Conservation (phyloP, 1,140 invertebrate genomes). For the Ditylenchus dipsaci region DNA sequence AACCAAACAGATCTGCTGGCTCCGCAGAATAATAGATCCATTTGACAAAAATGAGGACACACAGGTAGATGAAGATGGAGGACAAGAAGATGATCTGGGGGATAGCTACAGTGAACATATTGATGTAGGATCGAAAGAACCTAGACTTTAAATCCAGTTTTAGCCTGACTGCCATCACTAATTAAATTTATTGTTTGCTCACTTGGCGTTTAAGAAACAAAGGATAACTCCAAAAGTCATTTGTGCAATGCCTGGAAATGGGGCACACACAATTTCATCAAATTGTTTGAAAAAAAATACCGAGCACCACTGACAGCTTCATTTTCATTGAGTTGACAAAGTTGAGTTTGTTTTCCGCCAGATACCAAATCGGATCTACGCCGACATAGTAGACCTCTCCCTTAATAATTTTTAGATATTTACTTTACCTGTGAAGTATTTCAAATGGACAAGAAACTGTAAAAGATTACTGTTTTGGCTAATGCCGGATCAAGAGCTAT, state of each 20-base stretch:
- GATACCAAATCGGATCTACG: conserved; percentile 56
- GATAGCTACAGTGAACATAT: conserved; percentile 81
- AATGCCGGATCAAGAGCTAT: conserved; percentile 22
- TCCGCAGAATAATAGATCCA: conserved; percentile 72
- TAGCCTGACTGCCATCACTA: not conserved
- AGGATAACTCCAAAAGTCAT: conserved; percentile 92
- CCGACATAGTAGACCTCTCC: conserved; percentile 44
- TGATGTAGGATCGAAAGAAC: conserved; percentile 56
- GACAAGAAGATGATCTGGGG: conserved; percentile 84
- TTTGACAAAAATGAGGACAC: conserved; percentile 77
- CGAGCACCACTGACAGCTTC: conserved; percentile 93
- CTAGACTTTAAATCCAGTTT: conserved; percentile 26
- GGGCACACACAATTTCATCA: too few species aligned
- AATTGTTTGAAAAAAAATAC: conserved; percentile 66
- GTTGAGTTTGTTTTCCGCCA: conserved; percentile 80
- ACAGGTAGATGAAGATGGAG: conserved; percentile 82
- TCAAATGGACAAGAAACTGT: not conserved
- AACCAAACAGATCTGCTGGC: conserved; percentile 55
- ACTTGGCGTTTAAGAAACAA: conserved; percentile 82
- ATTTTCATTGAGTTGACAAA: conserved; percentile 96
- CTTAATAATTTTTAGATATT: conserved; percentile 3
- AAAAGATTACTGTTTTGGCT: conserved; percentile 1
- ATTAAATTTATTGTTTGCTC: conserved; percentile 60
- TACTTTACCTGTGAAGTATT: too few species aligned
- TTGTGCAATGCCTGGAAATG: conserved; percentile 62